A percentile compares a stretch with the other conserved stretches of the same genome.
These are phyloP conservation scores for Rhynchomys soricoides DNA, from an alignment of 2,113 vertebrate species.

Conservation along the genomic window DNA sequence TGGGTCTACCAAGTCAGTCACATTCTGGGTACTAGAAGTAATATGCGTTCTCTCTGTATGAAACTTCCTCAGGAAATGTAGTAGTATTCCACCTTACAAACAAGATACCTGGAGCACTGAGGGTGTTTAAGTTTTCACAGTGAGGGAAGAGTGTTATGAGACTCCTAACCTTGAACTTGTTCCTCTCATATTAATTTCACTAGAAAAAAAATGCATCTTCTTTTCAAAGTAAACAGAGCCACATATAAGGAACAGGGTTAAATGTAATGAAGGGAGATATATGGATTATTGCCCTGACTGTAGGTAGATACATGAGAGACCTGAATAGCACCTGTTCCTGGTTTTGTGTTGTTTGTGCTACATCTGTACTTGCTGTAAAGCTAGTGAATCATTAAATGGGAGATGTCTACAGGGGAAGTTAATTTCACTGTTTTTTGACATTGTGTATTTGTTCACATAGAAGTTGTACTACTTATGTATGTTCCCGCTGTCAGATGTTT, in stretches of 20 bases:
- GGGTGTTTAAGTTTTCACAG: not conserved
- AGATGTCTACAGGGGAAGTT: not conserved
- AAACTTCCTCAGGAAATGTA: not conserved
- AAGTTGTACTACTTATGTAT: not conserved
- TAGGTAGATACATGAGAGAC: not conserved
- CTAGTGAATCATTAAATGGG: not conserved
- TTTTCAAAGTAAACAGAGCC: not conserved
- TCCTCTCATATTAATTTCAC: not conserved
- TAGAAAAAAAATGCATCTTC: not conserved
- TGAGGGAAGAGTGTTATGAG: not conserved
- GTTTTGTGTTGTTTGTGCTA: not conserved
- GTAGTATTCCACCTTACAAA: not conserved
- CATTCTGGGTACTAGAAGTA: accelerated
- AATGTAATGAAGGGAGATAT: not conserved
- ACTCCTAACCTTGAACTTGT: not conserved
- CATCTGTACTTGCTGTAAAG: not conserved
- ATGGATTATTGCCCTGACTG: not conserved
- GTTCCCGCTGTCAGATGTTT: not conserved
- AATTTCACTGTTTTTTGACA: not conserved
- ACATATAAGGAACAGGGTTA: too few species aligned
- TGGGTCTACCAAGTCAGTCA: not conserved
- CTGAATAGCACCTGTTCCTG: not conserved
- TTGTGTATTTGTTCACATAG: not conserved
- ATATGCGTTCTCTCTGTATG: not conserved
- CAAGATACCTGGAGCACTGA: not conserved